phyloP scores from a whole-genome alignment of 2,113 vertebrate species.

The Pyxicephalus adspersus region DNA sequence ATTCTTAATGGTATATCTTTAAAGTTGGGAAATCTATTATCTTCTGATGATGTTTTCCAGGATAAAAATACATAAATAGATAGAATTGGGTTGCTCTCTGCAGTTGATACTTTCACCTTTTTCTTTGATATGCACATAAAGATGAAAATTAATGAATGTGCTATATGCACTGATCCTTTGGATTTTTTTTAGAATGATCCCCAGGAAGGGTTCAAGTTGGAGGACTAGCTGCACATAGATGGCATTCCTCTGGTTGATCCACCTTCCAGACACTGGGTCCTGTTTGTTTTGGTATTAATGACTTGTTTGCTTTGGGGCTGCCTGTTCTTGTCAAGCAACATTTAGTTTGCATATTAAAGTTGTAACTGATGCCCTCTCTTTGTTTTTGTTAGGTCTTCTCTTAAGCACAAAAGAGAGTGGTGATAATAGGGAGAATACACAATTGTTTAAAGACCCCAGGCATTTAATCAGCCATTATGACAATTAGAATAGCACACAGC shows the following conservation, averaged over 20 bases:
- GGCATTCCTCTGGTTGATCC: not conserved
- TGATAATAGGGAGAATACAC: constrained; percentile 24
- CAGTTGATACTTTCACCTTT: no score
- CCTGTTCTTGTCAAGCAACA: constrained; percentile 14
- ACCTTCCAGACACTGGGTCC: constrained; percentile 5
- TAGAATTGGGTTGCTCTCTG: no score
- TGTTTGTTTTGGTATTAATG: constrained; percentile 34
- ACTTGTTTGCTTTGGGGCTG: constrained; percentile 21
- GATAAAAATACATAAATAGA: no score
- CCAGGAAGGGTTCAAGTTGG: not conserved
- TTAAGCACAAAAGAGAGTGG: constrained; percentile 27
- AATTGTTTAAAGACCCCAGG: constrained; percentile 20
- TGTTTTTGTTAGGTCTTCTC: constrained; percentile 44
- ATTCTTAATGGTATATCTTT: no score
- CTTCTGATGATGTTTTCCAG: no score
- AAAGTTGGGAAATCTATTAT: no score
- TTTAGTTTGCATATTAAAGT: constrained; percentile 36
- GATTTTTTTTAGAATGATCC: not conserved
- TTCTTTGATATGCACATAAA: no score
- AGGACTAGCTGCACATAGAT: not conserved
- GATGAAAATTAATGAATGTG: no score
- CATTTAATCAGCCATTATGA: constrained; percentile 5
- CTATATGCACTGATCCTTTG: no score
- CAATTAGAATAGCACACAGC: not conserved
- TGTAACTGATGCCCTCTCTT: constrained; percentile 27